Conservation (phyloP, 2,113 vertebrate species). For the Rhynchopsitta pachyrhyncha region DNA sequence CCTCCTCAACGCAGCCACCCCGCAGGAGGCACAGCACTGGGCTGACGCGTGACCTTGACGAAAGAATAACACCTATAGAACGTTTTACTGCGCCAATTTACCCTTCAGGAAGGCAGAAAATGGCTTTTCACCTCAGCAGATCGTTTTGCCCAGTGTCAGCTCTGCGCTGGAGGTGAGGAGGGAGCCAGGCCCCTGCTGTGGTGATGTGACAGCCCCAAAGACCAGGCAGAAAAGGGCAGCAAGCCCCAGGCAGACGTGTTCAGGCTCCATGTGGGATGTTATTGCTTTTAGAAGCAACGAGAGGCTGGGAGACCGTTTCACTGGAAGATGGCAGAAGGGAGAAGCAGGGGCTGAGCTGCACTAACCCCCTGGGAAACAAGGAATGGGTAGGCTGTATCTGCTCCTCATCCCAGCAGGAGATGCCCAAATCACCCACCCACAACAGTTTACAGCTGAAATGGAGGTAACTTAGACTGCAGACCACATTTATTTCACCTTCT, state of each 20-base stretch:
- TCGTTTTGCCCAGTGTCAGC: neutral
- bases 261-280: fast-evolving
- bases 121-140: neutral
- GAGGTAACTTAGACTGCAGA: neutral
- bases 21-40: fast-evolving
- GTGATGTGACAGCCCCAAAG: fast-evolving
- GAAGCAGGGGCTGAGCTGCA: neutral
- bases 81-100: neutral
- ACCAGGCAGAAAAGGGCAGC: neutral
- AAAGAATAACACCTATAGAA: neutral
- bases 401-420: neutral
- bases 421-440: neutral
- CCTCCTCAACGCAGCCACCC: fast-evolving
- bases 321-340: neutral
- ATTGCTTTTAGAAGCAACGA: neutral
- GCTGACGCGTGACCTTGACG: neutral
- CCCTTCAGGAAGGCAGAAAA: neutral
- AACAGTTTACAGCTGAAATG: neutral
- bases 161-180: neutral
- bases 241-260: neutral
- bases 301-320: neutral
- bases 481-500: neutral
- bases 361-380: neutral
- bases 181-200: neutral
- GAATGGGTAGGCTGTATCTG: neutral